Base-by-base conservation (phyloP, 2,113 vertebrate genomes). In the Tonatia bakeri region DNA sequence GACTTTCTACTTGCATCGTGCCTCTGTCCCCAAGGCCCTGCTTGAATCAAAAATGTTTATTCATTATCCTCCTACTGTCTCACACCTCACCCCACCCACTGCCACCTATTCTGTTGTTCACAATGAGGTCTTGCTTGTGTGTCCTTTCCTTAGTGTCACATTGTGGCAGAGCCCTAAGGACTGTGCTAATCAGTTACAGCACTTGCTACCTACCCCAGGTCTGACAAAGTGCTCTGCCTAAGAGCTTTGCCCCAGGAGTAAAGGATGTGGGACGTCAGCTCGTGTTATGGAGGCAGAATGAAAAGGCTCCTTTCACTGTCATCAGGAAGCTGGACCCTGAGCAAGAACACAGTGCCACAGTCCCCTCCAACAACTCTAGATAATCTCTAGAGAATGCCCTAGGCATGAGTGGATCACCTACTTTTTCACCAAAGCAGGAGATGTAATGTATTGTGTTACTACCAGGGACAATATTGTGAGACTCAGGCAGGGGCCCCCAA, bases 251-350 rank as follows among this genome's bases (percentile, higher is more conserved):
- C 65, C 33, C 4, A 19, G 65, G 16, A n/a, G 33, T 17, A 69
- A 7, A 7, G 6, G 7, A 33, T 7, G 16, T 36, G 65, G 65
- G 3, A 69, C 7, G n/a, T 36, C 2, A 69, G 65, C 65, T 36
- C n/a, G 3, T 7, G 3, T n/a, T 17, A 4, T 13, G 4, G 65
- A 15, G 8, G 65, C 3, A 7, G 31, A 36, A 56, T 2, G 6
- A 56, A 56, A 56, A 56, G 54, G 19, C 20, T 22, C 54, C 54
- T 19, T 22, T 19, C 19, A 22, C 54, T 56, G 17, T 1, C 54
- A 20, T 56, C 19, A 56, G 54, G 19, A 56, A 56, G 5, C 19
- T 56, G 5, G 19, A 56, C 54, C 54, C 15, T 17, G 15, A 52
- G 50, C 50, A 52, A 5, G 16, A 52, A 52, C 14, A 13, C 2